Evolutionary conservation across 2,888 invertebrate species (phyloP).

Genomic region (Galeopsomyia nigrocyanea): DNA sequence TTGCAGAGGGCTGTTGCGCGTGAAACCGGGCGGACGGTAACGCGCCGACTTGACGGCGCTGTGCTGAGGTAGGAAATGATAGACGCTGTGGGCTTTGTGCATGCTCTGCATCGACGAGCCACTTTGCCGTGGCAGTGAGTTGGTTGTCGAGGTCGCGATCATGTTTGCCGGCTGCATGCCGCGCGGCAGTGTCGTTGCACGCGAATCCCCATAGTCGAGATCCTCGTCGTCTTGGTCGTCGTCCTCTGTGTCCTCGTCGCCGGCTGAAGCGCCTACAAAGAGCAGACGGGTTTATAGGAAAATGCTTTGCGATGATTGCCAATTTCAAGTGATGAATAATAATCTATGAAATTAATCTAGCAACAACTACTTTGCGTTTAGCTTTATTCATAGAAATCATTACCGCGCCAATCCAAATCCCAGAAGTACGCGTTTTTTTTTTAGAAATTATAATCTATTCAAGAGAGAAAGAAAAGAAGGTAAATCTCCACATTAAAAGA

Average conservation of each 20-base stretch:
- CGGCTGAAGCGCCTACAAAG: slow-evolving; percentile 68
- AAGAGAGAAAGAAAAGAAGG: not conserved
- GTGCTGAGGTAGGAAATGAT: slow-evolving; percentile 72
- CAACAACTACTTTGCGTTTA: too few species aligned
- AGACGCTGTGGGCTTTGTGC: slow-evolving; percentile 77
- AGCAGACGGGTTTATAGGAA: too few species aligned
- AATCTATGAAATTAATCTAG: too few species aligned
- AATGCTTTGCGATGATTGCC: too few species aligned
- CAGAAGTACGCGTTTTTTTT: too few species aligned
- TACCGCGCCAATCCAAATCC: too few species aligned
- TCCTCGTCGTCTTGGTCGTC: slow-evolving; percentile 65
- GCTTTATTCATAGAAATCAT: too few species aligned
- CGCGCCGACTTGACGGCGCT: slow-evolving; percentile 86
- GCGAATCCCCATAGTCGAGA: slow-evolving; percentile 65
- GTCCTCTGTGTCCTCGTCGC: slow-evolving; percentile 67
- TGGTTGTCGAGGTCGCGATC: slow-evolving; percentile 69
- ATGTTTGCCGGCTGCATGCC: slow-evolving; percentile 72
- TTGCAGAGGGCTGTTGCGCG: slow-evolving; percentile 69
- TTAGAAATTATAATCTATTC: too few species aligned
- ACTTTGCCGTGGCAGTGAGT: slow-evolving; percentile 84
- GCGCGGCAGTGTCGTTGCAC: slow-evolving; percentile 76
- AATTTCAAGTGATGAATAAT: too few species aligned
- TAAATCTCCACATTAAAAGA: slow-evolving; percentile 3
- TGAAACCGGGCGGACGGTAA: slow-evolving; percentile 87
- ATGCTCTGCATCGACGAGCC: slow-evolving; percentile 68